Evolutionary conservation across 2,888 invertebrate species (phyloP), one percentile per base, ranked within the genome.

Genomic region (Platerodrilus igneus): DNA sequence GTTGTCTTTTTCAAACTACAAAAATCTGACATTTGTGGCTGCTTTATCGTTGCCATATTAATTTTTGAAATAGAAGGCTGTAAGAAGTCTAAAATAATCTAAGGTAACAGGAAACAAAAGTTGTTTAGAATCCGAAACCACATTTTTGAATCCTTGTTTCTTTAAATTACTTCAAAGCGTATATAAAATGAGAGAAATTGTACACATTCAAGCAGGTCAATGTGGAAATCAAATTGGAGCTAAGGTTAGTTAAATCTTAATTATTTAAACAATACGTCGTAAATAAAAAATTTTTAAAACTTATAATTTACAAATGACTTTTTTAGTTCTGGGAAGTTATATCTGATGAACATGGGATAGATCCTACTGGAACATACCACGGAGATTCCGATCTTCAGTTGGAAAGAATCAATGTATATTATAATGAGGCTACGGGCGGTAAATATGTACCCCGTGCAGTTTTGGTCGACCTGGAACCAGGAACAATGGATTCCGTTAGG

Each of bases 401-500:
- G 67, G 93, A 94, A 71, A 79, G 94, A 66, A 94, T 94, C 67
- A 89, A 89, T 67, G 93, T 93, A 3, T 94, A 94, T 73, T 94
- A 92, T 77, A 93, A 93, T 73, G 92, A 92, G 69, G 92, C 92
- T 34, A 84, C 86, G 45, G 89, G 86, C 33, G 90, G 89, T 54
- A 93, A 93, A 71, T 94, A 93, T 70, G 94, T 94, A 39, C 94
- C 93, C 1, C 76, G 94, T 47, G 91, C 93, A 49, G 83, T 95
- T 58, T 78, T 95, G 39, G 88, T 95, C 47, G 95, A 96, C 64
- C 72, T 95, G 57, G 95, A 95, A 69, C 94, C 95, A 22, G 95
- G 95, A 49, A 95, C 94, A 49, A 95, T 96, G 94, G 94, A 96
- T 71, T 90, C 93, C 0, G 93, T 96, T 39, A 79, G 93, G 48